A percentile compares a stretch with the other conserved stretches of the same genome.
These are phyloP conservation scores for Medauroidea extradentata DNA, from an alignment of 1,140 invertebrate species.

Conservation along the genomic window DNA sequence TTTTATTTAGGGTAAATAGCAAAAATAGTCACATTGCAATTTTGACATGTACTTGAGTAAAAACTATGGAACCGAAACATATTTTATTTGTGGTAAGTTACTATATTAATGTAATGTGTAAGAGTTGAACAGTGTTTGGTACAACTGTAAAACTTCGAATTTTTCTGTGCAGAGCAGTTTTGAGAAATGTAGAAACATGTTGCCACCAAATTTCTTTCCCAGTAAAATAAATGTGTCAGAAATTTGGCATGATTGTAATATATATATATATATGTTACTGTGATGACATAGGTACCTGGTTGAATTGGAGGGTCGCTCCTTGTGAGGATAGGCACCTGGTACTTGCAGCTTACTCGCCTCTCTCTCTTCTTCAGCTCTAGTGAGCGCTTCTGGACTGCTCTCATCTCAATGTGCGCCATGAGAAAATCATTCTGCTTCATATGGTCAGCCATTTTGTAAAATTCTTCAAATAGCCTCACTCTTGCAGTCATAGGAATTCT, in stretches of 20 bases:
- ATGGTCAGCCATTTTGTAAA: conserved; percentile 45
- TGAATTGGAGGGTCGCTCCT: background rate
- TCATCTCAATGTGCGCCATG: conserved; percentile 43
- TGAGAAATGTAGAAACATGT: background rate
- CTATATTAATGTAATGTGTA: too few species aligned
- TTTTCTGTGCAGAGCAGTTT: too few species aligned
- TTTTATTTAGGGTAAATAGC: too few species aligned
- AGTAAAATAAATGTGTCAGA: background rate
- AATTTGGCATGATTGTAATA: background rate
- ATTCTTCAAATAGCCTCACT: conserved; percentile 44
- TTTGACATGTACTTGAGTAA: too few species aligned
- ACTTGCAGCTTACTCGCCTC: conserved; percentile 48
- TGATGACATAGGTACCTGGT: background rate
- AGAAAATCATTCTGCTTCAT: conserved; percentile 45
- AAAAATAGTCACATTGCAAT: too few species aligned
- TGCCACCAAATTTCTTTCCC: background rate
- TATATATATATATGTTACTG: conserved; percentile 11
- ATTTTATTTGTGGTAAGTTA: too few species aligned
- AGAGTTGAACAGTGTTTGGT: too few species aligned
- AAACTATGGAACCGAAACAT: too few species aligned
- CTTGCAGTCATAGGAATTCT: conserved; percentile 43
- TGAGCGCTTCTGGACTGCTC: conserved; percentile 20
- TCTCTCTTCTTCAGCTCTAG: conserved; percentile 27
- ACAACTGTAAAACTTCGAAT: too few species aligned
- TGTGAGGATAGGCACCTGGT: conserved; percentile 38